Conservation (phyloP, 2,113 vertebrate species). For the Globicephala melas region DNA sequence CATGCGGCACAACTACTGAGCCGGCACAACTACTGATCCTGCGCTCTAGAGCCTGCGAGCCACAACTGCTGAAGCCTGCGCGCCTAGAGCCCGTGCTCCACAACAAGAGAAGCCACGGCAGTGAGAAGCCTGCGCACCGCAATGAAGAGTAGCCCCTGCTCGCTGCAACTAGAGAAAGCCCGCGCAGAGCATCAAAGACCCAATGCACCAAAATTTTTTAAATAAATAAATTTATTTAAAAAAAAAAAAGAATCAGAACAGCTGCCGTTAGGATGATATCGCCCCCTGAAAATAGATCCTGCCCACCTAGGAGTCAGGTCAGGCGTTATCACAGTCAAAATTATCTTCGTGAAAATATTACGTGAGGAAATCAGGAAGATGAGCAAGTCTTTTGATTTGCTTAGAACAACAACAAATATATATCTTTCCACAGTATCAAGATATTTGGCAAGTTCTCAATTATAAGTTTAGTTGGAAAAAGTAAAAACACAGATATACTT, state of each 20-base stretch:
- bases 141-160: neutral
- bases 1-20: neutral
- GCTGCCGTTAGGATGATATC: neutral
- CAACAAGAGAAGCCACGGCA: neutral
- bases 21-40: neutral
- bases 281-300: neutral
- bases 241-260: too few species aligned
- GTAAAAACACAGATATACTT: neutral
- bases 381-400: neutral
- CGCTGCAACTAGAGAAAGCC: neutral
- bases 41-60: neutral
- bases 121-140: neutral
- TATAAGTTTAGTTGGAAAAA: neutral
- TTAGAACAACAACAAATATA: neutral
- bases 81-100: neutral
- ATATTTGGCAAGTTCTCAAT: neutral
- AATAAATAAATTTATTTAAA: neutral
- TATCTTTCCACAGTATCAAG: neutral
- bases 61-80: neutral
- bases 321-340: neutral
- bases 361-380: neutral
- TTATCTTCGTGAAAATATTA: neutral
- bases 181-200: fast-evolving
- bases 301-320: neutral
- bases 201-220: neutral